Evolutionary conservation across 2,888 invertebrate genomes (phyloP).

Genomic region (Stenodema calcarata): DNA sequence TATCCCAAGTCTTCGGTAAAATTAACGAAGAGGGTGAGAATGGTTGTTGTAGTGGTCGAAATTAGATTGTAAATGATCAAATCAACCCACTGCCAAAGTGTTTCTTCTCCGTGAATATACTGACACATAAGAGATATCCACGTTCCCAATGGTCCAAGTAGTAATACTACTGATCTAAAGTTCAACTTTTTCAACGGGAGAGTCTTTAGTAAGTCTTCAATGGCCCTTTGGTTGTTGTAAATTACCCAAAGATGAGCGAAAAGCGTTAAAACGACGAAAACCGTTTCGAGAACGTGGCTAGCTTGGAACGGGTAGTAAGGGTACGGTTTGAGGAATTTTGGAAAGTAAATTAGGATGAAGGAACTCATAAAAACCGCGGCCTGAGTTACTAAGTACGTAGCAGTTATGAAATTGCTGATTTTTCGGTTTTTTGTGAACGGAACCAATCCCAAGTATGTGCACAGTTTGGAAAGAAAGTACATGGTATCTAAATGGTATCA

Average conservation of each 20-base stretch:
- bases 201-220: not conserved
- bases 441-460: not conserved
- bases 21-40: not conserved
- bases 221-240: not conserved
- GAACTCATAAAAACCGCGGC: not conserved
- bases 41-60: not conserved
- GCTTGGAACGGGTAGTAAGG: not conserved
- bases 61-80: not conserved
- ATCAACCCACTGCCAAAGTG: not conserved
- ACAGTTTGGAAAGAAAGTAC: not conserved
- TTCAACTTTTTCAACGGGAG: not conserved
- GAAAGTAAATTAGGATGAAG: not conserved
- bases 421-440: not conserved
- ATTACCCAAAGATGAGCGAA: not conserved
- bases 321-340: not conserved
- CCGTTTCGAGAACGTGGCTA: not conserved
- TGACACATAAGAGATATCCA: not conserved
- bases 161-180: not conserved
- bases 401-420: not conserved
- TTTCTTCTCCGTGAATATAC: not conserved
- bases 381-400: not conserved
- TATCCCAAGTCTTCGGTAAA: not conserved
- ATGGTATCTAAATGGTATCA: no score
- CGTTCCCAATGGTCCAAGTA: not conserved
- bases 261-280: not conserved